A percentile compares a stretch with the other conserved stretches of the same genome.
phyloP scores from a whole-genome alignment of 2,113 vertebrate species.

The Gasterosteus nipponicus region DNA sequence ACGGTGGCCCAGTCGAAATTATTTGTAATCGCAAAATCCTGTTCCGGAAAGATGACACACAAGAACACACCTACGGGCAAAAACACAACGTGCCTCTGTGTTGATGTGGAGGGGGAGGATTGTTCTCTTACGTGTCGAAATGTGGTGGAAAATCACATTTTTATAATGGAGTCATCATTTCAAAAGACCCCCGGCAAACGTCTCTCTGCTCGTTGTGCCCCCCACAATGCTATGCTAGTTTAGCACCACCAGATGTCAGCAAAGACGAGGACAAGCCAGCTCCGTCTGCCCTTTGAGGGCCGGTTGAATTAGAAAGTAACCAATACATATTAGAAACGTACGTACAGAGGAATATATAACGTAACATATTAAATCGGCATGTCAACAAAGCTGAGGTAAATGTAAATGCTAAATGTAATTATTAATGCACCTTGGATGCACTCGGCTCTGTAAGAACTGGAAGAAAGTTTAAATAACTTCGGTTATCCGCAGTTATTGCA shows the following conservation, averaged over 20 bases:
- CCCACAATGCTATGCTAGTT: neutral
- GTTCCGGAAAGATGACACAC: neutral
- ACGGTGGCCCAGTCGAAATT: neutral
- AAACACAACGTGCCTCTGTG: neutral
- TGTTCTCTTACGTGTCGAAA: fast-evolving
- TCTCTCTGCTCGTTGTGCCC: neutral
- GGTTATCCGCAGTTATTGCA: neutral
- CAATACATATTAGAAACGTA: neutral
- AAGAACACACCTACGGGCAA: too few relatives aligned
- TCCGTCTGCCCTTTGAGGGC: too few relatives aligned
- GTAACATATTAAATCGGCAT: fast-evolving
- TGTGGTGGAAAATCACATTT: too few relatives aligned
- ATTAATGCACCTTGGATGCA: neutral
- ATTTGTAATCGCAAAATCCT: neutral
- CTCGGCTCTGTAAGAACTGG: neutral
- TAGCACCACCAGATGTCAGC: conserved; percentile 48
- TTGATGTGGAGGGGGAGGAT: too few relatives aligned
- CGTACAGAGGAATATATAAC: too few relatives aligned
- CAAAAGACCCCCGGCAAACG: neutral
- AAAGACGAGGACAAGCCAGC: neutral
- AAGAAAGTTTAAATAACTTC: neutral
- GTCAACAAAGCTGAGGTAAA: neutral
- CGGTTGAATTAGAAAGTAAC: neutral
- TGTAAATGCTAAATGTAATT: neutral
- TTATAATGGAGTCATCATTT: neutral